phyloP scores from a whole-genome alignment of 2,797 vertebrate species.

The Pantherophis alleghaniensis region DNA sequence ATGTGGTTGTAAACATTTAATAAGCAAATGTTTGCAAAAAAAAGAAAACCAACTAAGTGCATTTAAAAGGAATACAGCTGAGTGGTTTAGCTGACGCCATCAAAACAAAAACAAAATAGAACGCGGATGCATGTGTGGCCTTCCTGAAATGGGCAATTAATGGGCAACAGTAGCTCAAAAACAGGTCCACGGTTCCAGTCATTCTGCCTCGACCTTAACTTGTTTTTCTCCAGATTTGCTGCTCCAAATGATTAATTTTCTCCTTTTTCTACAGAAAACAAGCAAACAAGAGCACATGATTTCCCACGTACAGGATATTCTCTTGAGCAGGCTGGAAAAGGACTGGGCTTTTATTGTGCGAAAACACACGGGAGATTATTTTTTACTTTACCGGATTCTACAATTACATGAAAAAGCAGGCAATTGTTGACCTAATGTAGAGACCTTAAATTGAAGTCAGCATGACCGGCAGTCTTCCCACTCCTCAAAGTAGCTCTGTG shows the following conservation, averaged over 20 bases:
- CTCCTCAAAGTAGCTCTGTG: not conserved
- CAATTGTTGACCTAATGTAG: too few species aligned
- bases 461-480: too few species aligned
- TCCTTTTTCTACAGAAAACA: conserved; percentile 38
- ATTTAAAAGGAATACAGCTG: not conserved
- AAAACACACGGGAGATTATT: not conserved
- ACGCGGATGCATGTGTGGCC: too few species aligned
- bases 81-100: not conserved
- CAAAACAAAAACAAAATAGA: not conserved
- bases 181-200: not conserved
- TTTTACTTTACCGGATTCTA: not conserved
- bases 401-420: not conserved
- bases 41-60: not conserved
- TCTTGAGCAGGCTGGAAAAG: conserved; percentile 37
- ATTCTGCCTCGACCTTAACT: not conserved
- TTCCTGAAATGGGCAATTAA: not conserved
- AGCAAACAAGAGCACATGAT: conserved; percentile 51
- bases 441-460: not conserved
- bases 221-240: conserved; percentile 50
- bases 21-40: not conserved
- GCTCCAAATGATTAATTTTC: conserved; percentile 44
- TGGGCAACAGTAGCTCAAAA: not conserved
- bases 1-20: not conserved
- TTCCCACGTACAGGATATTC: conserved; percentile 51
- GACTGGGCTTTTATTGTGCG: conserved; percentile 33